These are phyloP conservation scores for Acromyrmex echinatior DNA, from an alignment of 1,140 invertebrate species.

Conservation along the genomic window DNA sequence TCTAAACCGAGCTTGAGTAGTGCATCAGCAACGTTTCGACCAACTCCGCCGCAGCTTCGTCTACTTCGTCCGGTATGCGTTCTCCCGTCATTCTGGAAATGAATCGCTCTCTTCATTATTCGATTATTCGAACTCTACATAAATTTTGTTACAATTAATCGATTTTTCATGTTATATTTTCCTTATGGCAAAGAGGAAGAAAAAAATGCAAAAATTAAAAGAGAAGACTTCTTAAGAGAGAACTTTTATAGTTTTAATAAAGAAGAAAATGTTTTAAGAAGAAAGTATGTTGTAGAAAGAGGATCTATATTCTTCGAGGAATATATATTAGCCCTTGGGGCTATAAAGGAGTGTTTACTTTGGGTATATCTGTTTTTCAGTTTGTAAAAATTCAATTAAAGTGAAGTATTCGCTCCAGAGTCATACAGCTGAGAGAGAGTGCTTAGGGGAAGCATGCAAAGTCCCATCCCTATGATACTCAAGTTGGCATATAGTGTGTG, in stretches of 20 bases:
- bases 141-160: neutral
- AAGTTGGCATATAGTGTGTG: neutral
- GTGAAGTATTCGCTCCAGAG: conserved; percentile 14
- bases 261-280: too few species aligned
- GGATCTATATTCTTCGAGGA: neutral
- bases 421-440: conserved; percentile 4
- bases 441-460: neutral
- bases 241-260: too few species aligned
- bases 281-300: neutral
- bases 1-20: conserved; percentile 90
- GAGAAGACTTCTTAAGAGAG: too few species aligned
- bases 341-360: neutral
- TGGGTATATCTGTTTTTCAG: neutral
- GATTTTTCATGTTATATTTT: neutral
- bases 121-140: neutral
- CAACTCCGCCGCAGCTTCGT: conserved; percentile 94
- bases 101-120: neutral
- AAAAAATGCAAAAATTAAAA: neutral
- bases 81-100: conserved; percentile 91
- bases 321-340: neutral
- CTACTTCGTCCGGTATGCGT: conserved; percentile 90
- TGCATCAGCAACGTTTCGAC: conserved; percentile 95
- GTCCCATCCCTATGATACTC: neutral
- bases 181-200: neutral
- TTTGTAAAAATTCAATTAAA: conserved; percentile 64